Conservation (phyloP, 2,888 invertebrate species). For the Spisula solida region DNA sequence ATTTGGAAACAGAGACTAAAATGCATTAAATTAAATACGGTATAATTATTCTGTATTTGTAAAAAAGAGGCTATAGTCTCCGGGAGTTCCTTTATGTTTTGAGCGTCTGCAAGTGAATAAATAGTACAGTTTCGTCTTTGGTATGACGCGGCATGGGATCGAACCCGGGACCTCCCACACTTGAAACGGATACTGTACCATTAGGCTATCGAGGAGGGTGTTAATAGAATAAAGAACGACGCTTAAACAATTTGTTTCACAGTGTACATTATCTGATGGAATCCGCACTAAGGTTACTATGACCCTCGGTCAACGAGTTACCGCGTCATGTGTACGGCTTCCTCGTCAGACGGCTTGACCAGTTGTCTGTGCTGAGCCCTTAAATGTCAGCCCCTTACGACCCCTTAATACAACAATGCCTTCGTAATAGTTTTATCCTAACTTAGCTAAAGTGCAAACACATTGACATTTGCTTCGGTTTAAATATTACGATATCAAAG, state of each 20-base stretch:
- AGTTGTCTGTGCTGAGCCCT: neutral
- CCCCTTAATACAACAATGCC: neutral
- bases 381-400: neutral
- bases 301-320: neutral
- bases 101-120: too few species aligned
- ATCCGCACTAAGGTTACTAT: neutral
- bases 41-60: too few species aligned
- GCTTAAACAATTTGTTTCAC: neutral
- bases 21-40: too few species aligned
- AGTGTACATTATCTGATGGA: neutral
- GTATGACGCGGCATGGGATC: too few species aligned
- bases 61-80: too few species aligned
- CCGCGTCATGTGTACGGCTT: neutral
- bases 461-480: slow-evolving; percentile 27
- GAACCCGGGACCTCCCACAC: too few species aligned
- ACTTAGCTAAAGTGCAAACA: slow-evolving; percentile 30
- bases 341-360: neutral
- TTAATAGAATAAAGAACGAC: too few species aligned
- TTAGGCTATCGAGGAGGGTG: too few species aligned
- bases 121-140: too few species aligned
- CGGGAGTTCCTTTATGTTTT: too few species aligned
- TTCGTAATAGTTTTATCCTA: neutral
- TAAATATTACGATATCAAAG: neutral
- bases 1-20: too few species aligned
- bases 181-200: too few species aligned